Base-by-base conservation (phyloP, 2,888 invertebrate genomes). In the Meandrusa payeni region DNA sequence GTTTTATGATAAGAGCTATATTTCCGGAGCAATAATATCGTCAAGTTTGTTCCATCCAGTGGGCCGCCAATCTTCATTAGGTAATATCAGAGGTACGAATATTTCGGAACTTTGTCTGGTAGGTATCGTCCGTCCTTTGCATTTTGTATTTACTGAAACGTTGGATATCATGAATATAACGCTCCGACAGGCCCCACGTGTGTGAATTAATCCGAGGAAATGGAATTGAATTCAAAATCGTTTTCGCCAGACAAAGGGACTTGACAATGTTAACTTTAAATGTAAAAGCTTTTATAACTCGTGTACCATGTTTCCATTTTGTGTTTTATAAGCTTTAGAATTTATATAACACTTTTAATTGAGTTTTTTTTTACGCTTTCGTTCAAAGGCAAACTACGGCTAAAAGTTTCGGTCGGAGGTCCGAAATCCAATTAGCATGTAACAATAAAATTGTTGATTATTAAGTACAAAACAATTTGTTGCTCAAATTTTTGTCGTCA, bases 61-160 rank as follows among this genome's bases (percentile, higher is more conserved):
- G 69, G 69, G 57, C 79, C 79, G 85, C 70, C 85, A 81, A 81
- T 86, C 80, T 80, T 82, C 82, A 86, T 86, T 85, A 83, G 58
- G 57, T 54, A 55, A 62, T 56, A 66, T 64, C 66, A 56, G 68
- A 69, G 66, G 66, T 68, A 64, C 56, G 55, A 48, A 55, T 59
- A 62, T 36, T 66, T 71, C 64, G 60, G 59, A 75, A 78, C 64
- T 79, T 78, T 64, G 69, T 64, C 61, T 62, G 64, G 61, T 60
- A 15, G 4, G 49, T 48, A 56, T 56, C 59, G 64, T 61, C 69
- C 67, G 62, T 69, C 66, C 67, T 69, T 69, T 72, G 61, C 71
- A 74, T 78, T 76, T 68, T 46, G 57, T 61, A 73, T 77, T 74
- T 64, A 67, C 56, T 57, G 63, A 61, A 65, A 66, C 59, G 65